These are phyloP conservation scores for Pygathrix nemaeus DNA, from an alignment of 2,113 vertebrate genomes.

Conservation along the genomic window DNA sequence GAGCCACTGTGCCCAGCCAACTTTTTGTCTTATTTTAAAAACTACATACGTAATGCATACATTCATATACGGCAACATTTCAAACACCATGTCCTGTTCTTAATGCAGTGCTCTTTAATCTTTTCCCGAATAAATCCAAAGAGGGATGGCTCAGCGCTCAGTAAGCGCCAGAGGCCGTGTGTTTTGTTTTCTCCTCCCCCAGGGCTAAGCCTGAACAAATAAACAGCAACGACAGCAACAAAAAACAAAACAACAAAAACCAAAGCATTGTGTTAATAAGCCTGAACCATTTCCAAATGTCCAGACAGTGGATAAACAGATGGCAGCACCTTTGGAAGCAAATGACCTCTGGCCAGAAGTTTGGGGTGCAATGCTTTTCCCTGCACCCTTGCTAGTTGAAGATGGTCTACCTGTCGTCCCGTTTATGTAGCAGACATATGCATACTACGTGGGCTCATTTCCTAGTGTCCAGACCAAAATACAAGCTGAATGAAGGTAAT, in stretches of 20 bases:
- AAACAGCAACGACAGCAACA: not conserved
- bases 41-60: fast-evolving
- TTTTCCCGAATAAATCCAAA: not conserved
- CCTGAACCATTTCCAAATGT: not conserved
- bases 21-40: not conserved
- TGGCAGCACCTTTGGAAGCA: not conserved
- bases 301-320: not conserved
- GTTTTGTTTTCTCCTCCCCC: not conserved
- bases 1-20: too few relatives aligned
- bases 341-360: not conserved
- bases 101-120: fast-evolving
- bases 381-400: not conserved
- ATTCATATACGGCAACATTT: not conserved
- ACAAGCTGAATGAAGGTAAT: not conserved
- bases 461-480: not conserved
- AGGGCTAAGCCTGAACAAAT: not conserved
- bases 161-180: fast-evolving
- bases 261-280: fast-evolving
- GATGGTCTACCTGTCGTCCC: not conserved
- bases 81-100: not conserved
- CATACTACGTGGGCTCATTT: not conserved
- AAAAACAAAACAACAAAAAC: not conserved
- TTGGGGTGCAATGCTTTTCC: not conserved
- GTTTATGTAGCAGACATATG: not conserved
- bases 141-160: fast-evolving